phyloP scores from a whole-genome alignment of 1,140 invertebrate species.

The Drosophila burlai region DNA sequence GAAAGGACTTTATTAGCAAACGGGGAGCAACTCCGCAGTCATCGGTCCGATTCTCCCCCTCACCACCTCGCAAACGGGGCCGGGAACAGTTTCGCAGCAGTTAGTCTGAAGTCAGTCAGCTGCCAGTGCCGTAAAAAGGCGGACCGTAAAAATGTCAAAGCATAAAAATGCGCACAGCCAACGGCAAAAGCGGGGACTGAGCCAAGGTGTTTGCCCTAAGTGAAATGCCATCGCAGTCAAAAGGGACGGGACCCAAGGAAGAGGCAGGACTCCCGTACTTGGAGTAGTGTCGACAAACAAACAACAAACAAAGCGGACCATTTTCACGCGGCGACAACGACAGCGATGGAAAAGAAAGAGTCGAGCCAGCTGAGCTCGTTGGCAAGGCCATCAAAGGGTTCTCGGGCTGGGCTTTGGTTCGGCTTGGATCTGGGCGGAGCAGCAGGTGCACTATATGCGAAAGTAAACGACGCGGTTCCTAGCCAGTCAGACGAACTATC shows the following conservation, averaged over 20 bases:
- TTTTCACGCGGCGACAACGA: constrained; percentile 66
- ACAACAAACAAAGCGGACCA: constrained; percentile 71
- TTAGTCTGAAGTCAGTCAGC: constrained; percentile 75
- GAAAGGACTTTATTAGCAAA: constrained; percentile 77
- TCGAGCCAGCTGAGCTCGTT: constrained; percentile 67
- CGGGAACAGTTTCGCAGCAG: constrained; percentile 48
- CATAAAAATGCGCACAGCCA: constrained; percentile 67
- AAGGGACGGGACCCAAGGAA: background rate
- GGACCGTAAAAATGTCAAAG: constrained; percentile 77
- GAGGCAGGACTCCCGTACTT: constrained; percentile 19
- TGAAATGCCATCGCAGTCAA: constrained; percentile 58
- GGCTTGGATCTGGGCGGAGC: constrained; percentile 6
- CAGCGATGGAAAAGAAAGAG: constrained; percentile 30
- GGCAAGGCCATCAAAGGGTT: constrained; percentile 38
- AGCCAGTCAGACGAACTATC: constrained; percentile 63
- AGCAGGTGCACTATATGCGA: constrained; percentile 54
- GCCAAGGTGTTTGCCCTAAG: constrained; percentile 68
- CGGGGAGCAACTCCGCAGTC: constrained; percentile 45
- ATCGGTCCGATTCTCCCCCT: constrained; percentile 7
- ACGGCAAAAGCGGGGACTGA: constrained; percentile 22
- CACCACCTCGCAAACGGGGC: background rate
- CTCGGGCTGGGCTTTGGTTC: background rate
- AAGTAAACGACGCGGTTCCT: constrained; percentile 42
- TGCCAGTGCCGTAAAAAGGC: constrained; percentile 74
- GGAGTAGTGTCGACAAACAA: constrained; percentile 68